Evolutionary conservation across 2,797 vertebrate genomes (phyloP).

Genomic region (Anisognathus igniventris): DNA sequence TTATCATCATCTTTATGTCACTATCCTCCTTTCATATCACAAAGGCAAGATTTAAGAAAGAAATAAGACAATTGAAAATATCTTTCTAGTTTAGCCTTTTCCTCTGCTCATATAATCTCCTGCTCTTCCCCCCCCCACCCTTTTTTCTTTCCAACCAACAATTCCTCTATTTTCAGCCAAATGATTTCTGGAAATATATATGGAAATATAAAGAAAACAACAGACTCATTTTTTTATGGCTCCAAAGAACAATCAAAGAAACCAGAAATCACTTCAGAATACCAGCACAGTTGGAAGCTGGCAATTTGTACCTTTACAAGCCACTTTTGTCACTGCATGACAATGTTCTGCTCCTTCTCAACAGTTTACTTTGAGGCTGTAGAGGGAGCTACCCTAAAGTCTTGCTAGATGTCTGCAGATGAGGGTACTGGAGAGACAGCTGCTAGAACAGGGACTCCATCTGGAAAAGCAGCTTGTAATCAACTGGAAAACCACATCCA

Average conservation of each 20-base stretch:
- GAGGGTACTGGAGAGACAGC: not conserved
- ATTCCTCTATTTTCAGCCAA: not conserved
- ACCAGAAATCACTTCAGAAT: not conserved
- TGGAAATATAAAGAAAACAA: not conserved
- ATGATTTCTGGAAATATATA: not conserved
- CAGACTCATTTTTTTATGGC: not conserved
- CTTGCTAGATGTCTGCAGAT: not conserved
- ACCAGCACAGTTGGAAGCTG: not conserved
- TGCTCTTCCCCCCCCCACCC: too few species aligned
- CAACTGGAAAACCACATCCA: not conserved
- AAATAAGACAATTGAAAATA: not conserved
- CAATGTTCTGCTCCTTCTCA: not conserved
- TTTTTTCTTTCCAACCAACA: not conserved
- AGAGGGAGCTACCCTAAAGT: not conserved
- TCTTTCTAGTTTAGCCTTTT: not conserved
- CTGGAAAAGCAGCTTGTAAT: not conserved
- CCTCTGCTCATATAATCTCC: not conserved
- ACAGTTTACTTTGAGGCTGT: not conserved
- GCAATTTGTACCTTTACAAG: not conserved
- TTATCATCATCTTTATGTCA: not conserved
- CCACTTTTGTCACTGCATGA: not conserved
- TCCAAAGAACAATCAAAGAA: not conserved
- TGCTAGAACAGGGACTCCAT: not conserved
- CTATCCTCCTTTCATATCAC: not conserved
- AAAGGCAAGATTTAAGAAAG: not conserved